Conservation (phyloP, 1,140 invertebrate species). For the Agraylea sexmaculata region DNA sequence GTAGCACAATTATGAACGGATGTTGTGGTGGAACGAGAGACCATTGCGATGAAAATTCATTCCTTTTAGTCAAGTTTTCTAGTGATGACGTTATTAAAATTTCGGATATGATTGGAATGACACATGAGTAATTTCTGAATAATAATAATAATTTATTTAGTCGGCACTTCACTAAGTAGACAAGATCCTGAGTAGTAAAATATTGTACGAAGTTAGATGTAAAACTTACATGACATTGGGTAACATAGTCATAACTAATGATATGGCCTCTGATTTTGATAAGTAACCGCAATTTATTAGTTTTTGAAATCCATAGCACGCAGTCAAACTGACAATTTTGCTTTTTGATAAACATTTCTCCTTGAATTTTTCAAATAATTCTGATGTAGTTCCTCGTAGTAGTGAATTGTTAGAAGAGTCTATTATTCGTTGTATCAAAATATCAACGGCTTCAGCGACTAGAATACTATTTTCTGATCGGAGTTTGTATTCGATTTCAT, state of each 20-base stretch:
- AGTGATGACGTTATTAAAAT: slow-evolving; percentile 8
- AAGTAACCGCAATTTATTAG: slow-evolving; percentile 4
- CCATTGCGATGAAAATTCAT: slow-evolving; percentile 3
- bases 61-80: neutral
- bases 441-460: slow-evolving; percentile 10
- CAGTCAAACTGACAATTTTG: slow-evolving; percentile 6
- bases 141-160: neutral
- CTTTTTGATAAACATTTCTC: slow-evolving; percentile 9
- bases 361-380: slow-evolving; percentile 3
- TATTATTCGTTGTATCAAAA: slow-evolving; percentile 8
- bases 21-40: slow-evolving; percentile 10
- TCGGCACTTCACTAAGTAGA: neutral
- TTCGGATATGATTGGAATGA: slow-evolving; percentile 12
- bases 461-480: slow-evolving; percentile 11
- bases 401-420: neutral
- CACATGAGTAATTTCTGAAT: slow-evolving; percentile 10
- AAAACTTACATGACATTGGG: slow-evolving; percentile 9
- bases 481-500: slow-evolving; percentile 15
- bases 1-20: slow-evolving; percentile 11
- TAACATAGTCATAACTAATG: slow-evolving; percentile 13
- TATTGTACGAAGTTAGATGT: no score
- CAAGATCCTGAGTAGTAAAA: neutral
- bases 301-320: slow-evolving; percentile 9
- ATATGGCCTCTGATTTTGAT: slow-evolving; percentile 3
- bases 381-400: neutral